Evolutionary conservation across 2,797 vertebrate species (phyloP).

Genomic region (Lagorchestes hirsutus): DNA sequence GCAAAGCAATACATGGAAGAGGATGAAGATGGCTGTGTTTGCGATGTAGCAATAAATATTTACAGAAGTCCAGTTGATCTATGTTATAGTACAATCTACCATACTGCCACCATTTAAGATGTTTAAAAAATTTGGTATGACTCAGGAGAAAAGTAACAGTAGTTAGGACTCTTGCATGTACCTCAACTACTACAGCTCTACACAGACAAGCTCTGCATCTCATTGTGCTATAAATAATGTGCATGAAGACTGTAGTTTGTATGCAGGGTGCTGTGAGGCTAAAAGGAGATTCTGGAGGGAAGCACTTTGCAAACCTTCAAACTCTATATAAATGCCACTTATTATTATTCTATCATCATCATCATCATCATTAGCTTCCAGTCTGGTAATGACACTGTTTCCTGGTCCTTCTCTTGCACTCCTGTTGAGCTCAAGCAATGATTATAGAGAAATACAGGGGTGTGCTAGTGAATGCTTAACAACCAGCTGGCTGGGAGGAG

Average conservation of each 20-base stretch:
- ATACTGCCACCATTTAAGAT: slow-evolving; percentile 79
- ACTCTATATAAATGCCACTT: not conserved
- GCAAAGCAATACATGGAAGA: slow-evolving; percentile 85
- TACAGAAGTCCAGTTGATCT: slow-evolving; percentile 88
- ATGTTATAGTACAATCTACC: slow-evolving; percentile 86
- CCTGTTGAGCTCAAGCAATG: not conserved
- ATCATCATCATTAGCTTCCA: not conserved
- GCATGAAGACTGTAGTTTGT: slow-evolving; percentile 12
- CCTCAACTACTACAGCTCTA: slow-evolving; percentile 50
- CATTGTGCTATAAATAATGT: not conserved
- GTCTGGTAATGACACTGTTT: not conserved
- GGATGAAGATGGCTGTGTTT: slow-evolving; percentile 82
- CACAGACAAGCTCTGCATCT: slow-evolving; percentile 17
- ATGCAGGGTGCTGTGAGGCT: not conserved
- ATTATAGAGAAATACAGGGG: not conserved
- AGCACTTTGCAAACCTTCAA: not conserved
- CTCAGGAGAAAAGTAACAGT: slow-evolving; percentile 62
- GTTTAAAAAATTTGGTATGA: slow-evolving; percentile 78
- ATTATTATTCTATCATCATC: not conserved
- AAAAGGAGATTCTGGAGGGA: not conserved
- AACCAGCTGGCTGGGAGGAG: not conserved
- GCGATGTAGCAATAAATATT: slow-evolving; percentile 87
- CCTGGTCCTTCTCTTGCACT: not conserved
- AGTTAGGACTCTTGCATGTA: slow-evolving; percentile 62
- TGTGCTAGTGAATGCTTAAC: not conserved